Evolutionary conservation across 2,113 vertebrate genomes (phyloP).

Genomic region (Hemibagrus wyckioides): DNA sequence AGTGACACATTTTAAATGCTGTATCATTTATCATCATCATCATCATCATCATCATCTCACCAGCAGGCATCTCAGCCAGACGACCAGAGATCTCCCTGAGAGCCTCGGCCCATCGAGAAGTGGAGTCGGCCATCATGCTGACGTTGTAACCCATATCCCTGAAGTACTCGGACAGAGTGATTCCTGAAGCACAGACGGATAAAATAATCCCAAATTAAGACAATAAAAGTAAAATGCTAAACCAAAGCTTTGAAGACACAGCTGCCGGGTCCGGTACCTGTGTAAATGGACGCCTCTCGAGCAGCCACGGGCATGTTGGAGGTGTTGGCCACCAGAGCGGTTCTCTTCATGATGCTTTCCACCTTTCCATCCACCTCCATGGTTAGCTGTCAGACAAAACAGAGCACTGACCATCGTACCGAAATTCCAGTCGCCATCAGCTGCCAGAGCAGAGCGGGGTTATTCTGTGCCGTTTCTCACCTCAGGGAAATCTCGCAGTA

Average conservation of each 20-base stretch:
- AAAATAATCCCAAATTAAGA: neutral
- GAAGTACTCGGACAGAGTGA: slow-evolving; percentile 97
- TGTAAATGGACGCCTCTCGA: slow-evolving; percentile 97
- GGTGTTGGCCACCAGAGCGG: slow-evolving; percentile 95
- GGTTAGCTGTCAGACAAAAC: slow-evolving; percentile 79
- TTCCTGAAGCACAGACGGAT: slow-evolving; percentile 73
- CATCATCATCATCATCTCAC: slow-evolving; percentile 62
- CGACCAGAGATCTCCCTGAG: slow-evolving; percentile 97
- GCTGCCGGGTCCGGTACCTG: slow-evolving; percentile 71
- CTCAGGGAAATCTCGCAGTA: slow-evolving; percentile 96
- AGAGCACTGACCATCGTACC: slow-evolving; percentile 45
- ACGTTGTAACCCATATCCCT: slow-evolving; percentile 98
- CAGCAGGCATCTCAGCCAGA: slow-evolving; percentile 97
- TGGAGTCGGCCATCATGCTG: slow-evolving; percentile 99
- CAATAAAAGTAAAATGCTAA: neutral
- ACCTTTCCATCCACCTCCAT: slow-evolving; percentile 96
- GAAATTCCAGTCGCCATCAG: neutral
- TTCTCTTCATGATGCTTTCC: slow-evolving; percentile 99
- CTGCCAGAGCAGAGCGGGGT: neutral
- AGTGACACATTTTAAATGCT: neutral
- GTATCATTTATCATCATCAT: neutral
- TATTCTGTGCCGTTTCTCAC: slow-evolving; percentile 68
- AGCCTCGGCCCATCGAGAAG: slow-evolving; percentile 96
- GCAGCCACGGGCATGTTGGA: slow-evolving; percentile 99
- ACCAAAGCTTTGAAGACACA: neutral